These are phyloP conservation scores for Papilio machaon DNA, from an alignment of 1,140 invertebrate species.

Conservation along the genomic window DNA sequence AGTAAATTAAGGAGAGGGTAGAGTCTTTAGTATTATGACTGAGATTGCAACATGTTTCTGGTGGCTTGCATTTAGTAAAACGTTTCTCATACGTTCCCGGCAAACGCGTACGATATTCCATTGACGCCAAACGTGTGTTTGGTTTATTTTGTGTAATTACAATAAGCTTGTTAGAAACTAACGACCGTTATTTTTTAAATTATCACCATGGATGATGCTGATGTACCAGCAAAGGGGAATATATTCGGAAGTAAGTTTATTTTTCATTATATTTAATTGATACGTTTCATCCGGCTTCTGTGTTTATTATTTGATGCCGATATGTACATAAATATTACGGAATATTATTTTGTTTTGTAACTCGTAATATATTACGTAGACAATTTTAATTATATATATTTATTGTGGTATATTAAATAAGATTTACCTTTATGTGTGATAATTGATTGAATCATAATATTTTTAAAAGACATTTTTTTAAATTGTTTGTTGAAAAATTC, in stretches of 20 bases:
- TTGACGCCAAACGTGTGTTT: constrained; percentile 21
- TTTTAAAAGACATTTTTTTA: background rate
- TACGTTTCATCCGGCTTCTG: background rate
- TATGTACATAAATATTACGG: too few relatives aligned
- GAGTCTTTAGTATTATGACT: constrained; percentile 19
- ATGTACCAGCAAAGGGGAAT: constrained; percentile 75
- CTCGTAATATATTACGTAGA: too few relatives aligned
- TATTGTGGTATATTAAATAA: too few relatives aligned
- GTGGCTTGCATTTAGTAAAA: constrained; percentile 24
- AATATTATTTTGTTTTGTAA: too few relatives aligned
- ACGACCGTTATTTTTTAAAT: background rate
- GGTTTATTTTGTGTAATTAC: constrained; percentile 6
- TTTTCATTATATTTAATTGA: constrained; percentile 40
- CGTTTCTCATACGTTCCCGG: constrained; percentile 7
- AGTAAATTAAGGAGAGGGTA: constrained; percentile 48
- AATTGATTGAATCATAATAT: too few relatives aligned
- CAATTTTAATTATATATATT: too few relatives aligned
- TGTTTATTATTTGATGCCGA: background rate
- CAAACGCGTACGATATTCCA: constrained; percentile 28
- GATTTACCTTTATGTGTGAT: too few relatives aligned
- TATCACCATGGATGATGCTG: constrained; percentile 66
- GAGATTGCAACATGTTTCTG: constrained; percentile 30
- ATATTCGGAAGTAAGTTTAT: constrained; percentile 73
- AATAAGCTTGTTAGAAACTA: constrained; percentile 8
- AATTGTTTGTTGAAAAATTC: background rate